These are phyloP conservation scores for Scaptomyza pallida DNA, from an alignment of 1,140 invertebrate genomes.

Conservation along the genomic window DNA sequence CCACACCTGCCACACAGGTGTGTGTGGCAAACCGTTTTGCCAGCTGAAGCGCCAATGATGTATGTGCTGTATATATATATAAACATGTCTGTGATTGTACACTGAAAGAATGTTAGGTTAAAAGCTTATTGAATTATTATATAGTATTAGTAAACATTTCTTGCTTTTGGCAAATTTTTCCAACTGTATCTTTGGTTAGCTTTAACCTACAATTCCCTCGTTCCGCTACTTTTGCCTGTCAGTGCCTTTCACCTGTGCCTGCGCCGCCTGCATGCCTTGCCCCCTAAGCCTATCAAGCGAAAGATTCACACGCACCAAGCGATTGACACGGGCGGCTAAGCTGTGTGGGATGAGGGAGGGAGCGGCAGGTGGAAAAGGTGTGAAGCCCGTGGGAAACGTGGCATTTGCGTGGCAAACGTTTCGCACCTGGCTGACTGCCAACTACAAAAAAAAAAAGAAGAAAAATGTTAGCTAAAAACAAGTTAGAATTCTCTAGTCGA, in stretches of 20 bases:
- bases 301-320: conserved; percentile 74
- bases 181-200: not conserved
- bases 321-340: conserved; percentile 78
- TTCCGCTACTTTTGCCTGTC: conserved; percentile 23
- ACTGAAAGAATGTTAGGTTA: not conserved
- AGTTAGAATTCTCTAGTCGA: too few relatives aligned
- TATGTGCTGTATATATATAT: conserved; percentile 2
- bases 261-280: not conserved
- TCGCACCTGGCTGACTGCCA: conserved; percentile 31
- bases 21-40: not conserved
- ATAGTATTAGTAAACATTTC: too few relatives aligned
- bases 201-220: not conserved
- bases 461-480: conserved; percentile 39
- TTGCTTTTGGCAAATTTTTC: not conserved
- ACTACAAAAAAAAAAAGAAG: conserved; percentile 2
- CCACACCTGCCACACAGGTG: not conserved
- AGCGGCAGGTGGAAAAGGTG: not conserved
- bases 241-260: conserved; percentile 10
- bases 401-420: conserved; percentile 24
- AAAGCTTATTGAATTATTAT: too few relatives aligned
- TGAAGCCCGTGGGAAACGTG: conserved; percentile 38
- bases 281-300: conserved; percentile 63
- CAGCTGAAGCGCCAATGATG: conserved; percentile 27
- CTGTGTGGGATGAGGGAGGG: conserved; percentile 38
- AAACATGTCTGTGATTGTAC: not conserved